Evolutionary conservation across 1,140 invertebrate species (phyloP).

Genomic region (Trichonephila clavata): DNA sequence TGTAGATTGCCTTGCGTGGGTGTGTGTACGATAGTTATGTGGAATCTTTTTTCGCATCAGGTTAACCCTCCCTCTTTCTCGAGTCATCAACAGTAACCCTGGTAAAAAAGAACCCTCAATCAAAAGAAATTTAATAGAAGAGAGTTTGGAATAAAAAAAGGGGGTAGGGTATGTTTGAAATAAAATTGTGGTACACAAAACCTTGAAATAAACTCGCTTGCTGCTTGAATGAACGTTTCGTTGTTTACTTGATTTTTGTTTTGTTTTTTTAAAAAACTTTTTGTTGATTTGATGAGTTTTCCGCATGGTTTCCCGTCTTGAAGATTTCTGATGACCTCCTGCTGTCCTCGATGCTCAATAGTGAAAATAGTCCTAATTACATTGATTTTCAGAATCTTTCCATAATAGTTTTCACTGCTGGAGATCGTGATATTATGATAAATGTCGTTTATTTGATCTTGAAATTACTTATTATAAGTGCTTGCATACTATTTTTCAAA

Average conservation of each 20-base stretch:
- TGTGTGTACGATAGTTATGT: background rate
- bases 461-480: too few species aligned
- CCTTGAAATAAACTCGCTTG: conserved; percentile 9
- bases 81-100: background rate
- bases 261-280: background rate
- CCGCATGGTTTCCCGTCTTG: conserved; percentile 19
- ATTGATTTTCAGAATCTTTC: background rate
- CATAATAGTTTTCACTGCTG: background rate
- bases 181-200: background rate
- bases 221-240: background rate
- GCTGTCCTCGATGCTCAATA: background rate
- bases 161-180: background rate
- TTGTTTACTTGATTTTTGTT: background rate
- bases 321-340: background rate
- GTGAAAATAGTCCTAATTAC: background rate
- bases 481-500: too few species aligned
- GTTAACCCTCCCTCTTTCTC: background rate
- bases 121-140: conserved; percentile 18
- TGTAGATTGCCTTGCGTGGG: background rate
- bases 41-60: background rate
- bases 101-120: background rate
- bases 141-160: background rate
- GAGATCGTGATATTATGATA: too few species aligned
- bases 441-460: too few species aligned
- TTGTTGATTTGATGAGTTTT: conserved; percentile 8